These are phyloP conservation scores for Macrocentrus cingulum DNA, from an alignment of 1,140 invertebrate species.

Conservation along the genomic window DNA sequence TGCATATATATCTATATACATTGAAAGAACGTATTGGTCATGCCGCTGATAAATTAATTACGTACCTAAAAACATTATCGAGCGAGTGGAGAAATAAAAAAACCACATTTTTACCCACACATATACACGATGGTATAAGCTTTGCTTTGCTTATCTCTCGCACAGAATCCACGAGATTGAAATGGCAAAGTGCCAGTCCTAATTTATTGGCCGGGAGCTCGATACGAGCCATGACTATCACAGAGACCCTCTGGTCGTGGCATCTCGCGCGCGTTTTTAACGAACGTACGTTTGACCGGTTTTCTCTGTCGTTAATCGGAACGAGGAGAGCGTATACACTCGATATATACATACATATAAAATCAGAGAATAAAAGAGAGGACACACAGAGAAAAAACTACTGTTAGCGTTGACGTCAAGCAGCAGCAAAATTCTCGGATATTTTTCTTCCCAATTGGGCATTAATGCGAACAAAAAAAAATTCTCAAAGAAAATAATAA, in stretches of 20 bases:
- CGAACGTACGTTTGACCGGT: constrained; percentile 47
- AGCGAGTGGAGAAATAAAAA: no score
- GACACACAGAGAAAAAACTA: neutral
- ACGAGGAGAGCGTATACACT: neutral
- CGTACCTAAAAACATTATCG: constrained; percentile 5
- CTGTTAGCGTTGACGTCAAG: no score
- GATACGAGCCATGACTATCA: neutral
- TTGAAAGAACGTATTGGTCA: neutral
- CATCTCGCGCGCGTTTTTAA: constrained; percentile 43
- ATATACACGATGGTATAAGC: no score
- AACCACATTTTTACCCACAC: no score
- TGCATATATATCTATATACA: neutral
- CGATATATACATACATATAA: no score
- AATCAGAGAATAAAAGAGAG: no score
- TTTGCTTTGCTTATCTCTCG: no score
- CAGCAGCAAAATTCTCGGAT: no score
- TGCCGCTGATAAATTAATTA: constrained; percentile 15
- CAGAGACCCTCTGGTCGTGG: neutral
- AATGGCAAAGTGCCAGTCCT: constrained; percentile 55
- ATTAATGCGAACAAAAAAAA: neutral
- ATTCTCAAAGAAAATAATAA: neutral
- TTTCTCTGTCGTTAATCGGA: constrained; percentile 33
- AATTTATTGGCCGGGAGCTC: constrained; percentile 44
- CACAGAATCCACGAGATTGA: constrained; percentile 51
- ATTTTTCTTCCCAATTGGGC: no score